Percentiles rank a stretch among this genome's conserved stretches.
phyloP scores from a whole-genome alignment of 1,140 invertebrate species.

The Medauroidea extradentata region DNA sequence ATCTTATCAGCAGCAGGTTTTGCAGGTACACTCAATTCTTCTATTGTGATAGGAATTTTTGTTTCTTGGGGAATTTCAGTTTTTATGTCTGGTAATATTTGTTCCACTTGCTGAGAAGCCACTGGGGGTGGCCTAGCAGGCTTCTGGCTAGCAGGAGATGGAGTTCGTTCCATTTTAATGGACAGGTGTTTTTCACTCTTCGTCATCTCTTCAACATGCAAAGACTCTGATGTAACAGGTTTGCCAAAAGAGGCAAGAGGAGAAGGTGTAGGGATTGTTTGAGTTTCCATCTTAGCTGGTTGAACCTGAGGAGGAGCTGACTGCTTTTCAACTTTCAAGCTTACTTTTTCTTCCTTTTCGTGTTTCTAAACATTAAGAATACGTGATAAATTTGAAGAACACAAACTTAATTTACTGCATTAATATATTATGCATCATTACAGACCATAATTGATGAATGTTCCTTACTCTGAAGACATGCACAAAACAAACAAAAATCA shows the following conservation, averaged over 20 bases:
- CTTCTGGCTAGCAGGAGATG: background rate
- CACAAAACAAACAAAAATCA: no score
- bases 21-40: background rate
- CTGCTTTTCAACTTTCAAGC: slow-evolving; percentile 27
- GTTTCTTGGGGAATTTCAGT: background rate
- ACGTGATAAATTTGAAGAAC: no score
- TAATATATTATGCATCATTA: no score
- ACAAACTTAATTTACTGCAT: no score
- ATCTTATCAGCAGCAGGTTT: background rate
- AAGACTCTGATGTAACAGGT: slow-evolving; percentile 5
- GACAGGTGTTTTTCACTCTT: slow-evolving; percentile 22
- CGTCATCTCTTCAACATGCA: slow-evolving; percentile 15
- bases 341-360: slow-evolving; percentile 6
- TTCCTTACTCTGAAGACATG: no score
- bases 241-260: background rate
- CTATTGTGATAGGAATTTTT: background rate
- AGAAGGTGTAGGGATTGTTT: no score
- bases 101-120: background rate
- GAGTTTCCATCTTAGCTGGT: no score
- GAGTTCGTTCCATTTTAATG: slow-evolving; percentile 15
- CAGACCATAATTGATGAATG: no score
- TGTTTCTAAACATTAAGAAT: background rate
- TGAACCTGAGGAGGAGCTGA: no score
- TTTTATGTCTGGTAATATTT: background rate
- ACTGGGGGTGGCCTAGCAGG: background rate